Evolutionary conservation across 2,113 vertebrate species (phyloP), one percentile per base, ranked within the genome.

Genomic region (Garra rufa): DNA sequence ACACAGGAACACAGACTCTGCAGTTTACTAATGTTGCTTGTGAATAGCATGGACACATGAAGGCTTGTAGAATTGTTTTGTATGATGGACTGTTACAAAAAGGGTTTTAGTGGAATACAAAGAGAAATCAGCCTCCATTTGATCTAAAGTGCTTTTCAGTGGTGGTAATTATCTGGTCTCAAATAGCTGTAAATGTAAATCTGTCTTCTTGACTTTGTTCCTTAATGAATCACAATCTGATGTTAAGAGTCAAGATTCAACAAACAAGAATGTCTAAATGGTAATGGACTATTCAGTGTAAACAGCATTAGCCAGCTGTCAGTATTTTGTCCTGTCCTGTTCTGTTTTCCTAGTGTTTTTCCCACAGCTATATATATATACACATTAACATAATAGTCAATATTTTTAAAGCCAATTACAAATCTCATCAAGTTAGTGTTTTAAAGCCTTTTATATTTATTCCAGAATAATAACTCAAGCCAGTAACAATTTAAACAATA

Each of bases 61-160:
- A 87, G 76, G 77, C 71, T 88, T n/a, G n/a, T n/a, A n/a, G n/a
- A 89, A 91, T 89, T 88, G 61, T 55, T 52, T 74, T 44, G 50
- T 50, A 73, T 85, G 59, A 89, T 87, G 34, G 46, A 57, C 75
- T 88, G 79, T 61, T 75, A 59, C 84, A 48, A 83, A 76, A 79
- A 79, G 63, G 11, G 82, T 90, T 84, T 85, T 73, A 71, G 34
- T 76, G 67, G 11, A 43, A 63, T 44, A 73, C 21, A 76, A 74
- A 44, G 76, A 48, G 6, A 82, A 88, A 70, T 76, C 50, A 28
- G 83, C 87, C 69, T 82, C 30, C 83, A 52, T 71, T 71, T 77
- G 28, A 11, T 28, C 75, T 76, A 73, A 78, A 84, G 65, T 69
- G 48, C 26, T 82, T 87, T 87, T 44, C 44, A 85, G 38, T 80